Evolutionary conservation across 2,888 invertebrate species (phyloP), one percentile per base, ranked within the genome.

Genomic region (Leucophenga maculata): DNA sequence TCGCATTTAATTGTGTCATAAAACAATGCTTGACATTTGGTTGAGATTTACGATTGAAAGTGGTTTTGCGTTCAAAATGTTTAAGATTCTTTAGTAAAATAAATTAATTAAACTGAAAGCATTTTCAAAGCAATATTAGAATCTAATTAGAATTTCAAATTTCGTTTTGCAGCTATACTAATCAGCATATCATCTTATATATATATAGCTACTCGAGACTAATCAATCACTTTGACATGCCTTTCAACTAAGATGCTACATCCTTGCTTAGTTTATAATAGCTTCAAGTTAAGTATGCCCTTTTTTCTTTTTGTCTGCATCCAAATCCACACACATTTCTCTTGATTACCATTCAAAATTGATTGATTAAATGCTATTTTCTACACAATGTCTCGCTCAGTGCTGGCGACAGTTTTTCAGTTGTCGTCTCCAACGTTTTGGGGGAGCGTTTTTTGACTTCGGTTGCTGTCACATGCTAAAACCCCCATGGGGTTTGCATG

Each of bases 311-410:
- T 39, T 4, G 26, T 26, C 26, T 26, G 3, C 8, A 39, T 39
- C 8, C 39, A 39, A 32, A 39, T 11, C 39, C 39, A 32, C 75
- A 78, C 70, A 54, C n/a, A 16, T 77, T 73, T 26, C 16, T 77
- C 80, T 83, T 83, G 80, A 83, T 80, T 83, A 83, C 82, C 84
- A 84, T 82, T 82, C 80, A 83, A 78, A 80, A 82, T 80, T 80
- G 80, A 80, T 80, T 80, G 80, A 80, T 80, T 80, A 80, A 83
- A 80, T 82, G 80, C 80, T 74, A 71, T 82, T 82, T 80, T 83
- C 78, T 77, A 75, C 73, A 18, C 20, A 16, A 44, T 57, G 39
- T 39, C 39, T 39, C 39, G 1, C n/a, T n/a, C 11, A 39, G 39
- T 39, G 39, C 8, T 14, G 31, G 57, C 31, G 31, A 31, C 32